phyloP scores from a whole-genome alignment of 2,797 vertebrate genomes.

The Intellagama lesueurii region DNA sequence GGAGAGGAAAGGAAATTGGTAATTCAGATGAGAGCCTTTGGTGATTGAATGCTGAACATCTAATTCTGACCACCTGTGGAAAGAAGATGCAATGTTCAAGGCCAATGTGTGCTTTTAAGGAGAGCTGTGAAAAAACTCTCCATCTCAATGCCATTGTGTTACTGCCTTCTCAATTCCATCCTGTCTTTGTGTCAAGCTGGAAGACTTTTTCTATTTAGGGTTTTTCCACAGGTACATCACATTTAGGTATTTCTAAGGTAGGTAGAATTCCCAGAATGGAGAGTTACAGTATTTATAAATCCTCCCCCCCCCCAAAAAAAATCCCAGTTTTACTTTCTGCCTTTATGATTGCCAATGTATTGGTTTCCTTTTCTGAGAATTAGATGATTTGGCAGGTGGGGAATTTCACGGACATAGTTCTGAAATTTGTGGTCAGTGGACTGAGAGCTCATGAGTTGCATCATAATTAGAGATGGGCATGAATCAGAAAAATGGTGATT shows the following conservation, averaged over 20 bases:
- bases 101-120: background rate
- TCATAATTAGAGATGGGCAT: too few relatives aligned
- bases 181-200: background rate
- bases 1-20: fast-evolving
- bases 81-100: background rate
- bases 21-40: fast-evolving
- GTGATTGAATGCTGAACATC: background rate
- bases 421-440: too few relatives aligned
- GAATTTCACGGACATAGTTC: too few relatives aligned
- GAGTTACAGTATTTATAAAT: too few relatives aligned
- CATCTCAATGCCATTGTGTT: background rate
- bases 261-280: too few relatives aligned
- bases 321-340: too few relatives aligned
- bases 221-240: background rate
- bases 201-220: background rate
- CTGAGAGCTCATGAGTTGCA: too few relatives aligned
- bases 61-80: background rate
- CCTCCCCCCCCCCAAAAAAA: too few relatives aligned
- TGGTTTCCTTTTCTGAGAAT: too few relatives aligned
- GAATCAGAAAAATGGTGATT: too few relatives aligned
- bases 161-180: background rate
- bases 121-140: background rate
- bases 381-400: too few relatives aligned
- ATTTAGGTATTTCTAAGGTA: background rate
- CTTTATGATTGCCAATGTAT: too few relatives aligned